phyloP scores from a whole-genome alignment of 2,797 vertebrate species.

The Limnodromus scolopaceus region DNA sequence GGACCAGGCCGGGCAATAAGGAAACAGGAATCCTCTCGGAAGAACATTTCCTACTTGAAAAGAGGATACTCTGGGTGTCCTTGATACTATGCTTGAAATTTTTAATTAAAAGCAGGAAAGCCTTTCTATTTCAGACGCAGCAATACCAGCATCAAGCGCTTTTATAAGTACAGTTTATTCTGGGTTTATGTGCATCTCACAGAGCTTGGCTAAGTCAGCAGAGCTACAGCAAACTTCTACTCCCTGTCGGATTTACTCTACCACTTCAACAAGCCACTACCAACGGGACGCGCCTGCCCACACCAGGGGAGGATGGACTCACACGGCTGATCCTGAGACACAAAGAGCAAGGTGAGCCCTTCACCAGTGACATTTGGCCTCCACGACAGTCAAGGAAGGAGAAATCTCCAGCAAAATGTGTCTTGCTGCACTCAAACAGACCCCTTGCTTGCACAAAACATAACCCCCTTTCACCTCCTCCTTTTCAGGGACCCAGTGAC shows the following conservation, averaged over 20 bases:
- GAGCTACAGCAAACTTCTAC: not conserved
- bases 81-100: not conserved
- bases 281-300: not conserved
- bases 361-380: not conserved
- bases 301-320: not conserved
- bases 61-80: not conserved
- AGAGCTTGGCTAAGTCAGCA: not conserved
- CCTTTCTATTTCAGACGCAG: not conserved
- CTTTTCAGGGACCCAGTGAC: not conserved
- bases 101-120: not conserved
- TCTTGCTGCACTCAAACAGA: not conserved
- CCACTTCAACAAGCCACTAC: not conserved
- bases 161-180: not conserved
- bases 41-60: not conserved
- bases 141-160: rapidly evolving
- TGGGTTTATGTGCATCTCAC: not conserved
- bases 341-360: not conserved
- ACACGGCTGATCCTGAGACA: too few relatives aligned
- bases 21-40: not conserved
- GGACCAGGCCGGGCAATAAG: not conserved
- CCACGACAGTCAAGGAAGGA: not conserved
- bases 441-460: not conserved
- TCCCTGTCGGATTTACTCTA: not conserved
- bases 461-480: not conserved
- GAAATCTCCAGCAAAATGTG: not conserved